phyloP scores from a whole-genome alignment of 2,113 vertebrate genomes.

The Sylvia atricapilla region DNA sequence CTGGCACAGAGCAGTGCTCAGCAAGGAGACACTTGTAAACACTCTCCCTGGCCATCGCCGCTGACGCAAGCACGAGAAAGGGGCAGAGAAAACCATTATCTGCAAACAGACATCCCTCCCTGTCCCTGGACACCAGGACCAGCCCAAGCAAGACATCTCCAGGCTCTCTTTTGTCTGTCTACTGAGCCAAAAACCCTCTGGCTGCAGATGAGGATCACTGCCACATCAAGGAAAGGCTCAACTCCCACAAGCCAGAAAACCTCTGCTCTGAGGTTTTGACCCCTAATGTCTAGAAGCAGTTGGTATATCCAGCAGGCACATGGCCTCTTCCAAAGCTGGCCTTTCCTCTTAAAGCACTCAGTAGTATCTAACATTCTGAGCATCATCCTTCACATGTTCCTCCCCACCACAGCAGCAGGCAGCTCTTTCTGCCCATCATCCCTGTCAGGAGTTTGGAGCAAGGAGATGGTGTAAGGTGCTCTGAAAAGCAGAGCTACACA shows the following conservation, averaged over 20 bases:
- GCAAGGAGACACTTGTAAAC: background rate
- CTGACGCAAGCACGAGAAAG: background rate
- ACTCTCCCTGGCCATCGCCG: background rate
- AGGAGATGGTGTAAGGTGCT: accelerated
- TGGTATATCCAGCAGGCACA: background rate
- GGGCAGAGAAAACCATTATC: background rate
- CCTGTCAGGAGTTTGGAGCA: background rate
- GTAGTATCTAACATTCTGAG: background rate
- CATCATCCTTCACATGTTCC: accelerated
- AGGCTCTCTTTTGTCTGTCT: background rate
- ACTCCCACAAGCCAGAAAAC: background rate
- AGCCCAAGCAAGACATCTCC: background rate
- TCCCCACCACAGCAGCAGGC: background rate
- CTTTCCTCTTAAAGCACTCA: background rate
- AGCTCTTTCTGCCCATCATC: background rate
- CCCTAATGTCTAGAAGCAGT: background rate
- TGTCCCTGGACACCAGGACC: background rate
- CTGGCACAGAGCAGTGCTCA: background rate
- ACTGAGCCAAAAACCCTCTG: background rate
- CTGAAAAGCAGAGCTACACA: background rate
- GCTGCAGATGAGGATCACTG: background rate
- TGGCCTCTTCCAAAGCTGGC: background rate
- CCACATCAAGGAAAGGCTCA: background rate
- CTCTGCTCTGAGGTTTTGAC: background rate
- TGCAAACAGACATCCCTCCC: conserved; percentile 32